Base-by-base conservation (phyloP, 2,888 invertebrate genomes). In the Leptinotarsa tumamoca region DNA sequence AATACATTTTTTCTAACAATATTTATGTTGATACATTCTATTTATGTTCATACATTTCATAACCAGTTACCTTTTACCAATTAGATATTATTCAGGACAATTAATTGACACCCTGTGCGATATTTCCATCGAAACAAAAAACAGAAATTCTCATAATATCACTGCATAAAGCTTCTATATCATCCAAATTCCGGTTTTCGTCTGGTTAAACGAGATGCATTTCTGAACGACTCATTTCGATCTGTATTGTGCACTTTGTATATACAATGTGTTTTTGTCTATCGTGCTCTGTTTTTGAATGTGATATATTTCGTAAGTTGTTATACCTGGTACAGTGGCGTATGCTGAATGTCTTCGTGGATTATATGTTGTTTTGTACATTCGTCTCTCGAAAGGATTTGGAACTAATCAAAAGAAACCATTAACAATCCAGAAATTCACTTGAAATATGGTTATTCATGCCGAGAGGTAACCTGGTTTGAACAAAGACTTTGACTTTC, bases 331-430 rank as follows among this genome's bases (percentile, higher is more conserved):
- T 78, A 89, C 84, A 76, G 88, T 87, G 81, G 89, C 89, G 84
- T 89, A 89, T 74, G 89, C 88, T 74, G 89, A 89, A 85, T 89
- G 89, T 84, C 89, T 87, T 84, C 89, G 85, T 79, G 87, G 88
- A 82, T 87, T 87, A 85, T 88, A 89, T 84, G 88, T 85, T 82
- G 87, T 85, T 87, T 87, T 87, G 84, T 86, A 88, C 82, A 87
- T 84, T 83, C 87, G 87, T 83, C 89, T 85, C 86, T 89, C 89
- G 86, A 88, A 89, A 83, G 88, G 89, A 85, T 89, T 89, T 81
- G 88, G 87, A 87, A 88, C 89, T 89, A 87, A 85, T 85, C 84
- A 84, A 85, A 86, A 86, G 83, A 85, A 79, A 82, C 81, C 82
- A 83, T 83, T 84, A 84, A 83, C 73, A 82, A 54, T 63, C 61